These are phyloP conservation scores for Coccyzus lansbergi DNA, from an alignment of 2,797 vertebrate species.

Conservation along the genomic window DNA sequence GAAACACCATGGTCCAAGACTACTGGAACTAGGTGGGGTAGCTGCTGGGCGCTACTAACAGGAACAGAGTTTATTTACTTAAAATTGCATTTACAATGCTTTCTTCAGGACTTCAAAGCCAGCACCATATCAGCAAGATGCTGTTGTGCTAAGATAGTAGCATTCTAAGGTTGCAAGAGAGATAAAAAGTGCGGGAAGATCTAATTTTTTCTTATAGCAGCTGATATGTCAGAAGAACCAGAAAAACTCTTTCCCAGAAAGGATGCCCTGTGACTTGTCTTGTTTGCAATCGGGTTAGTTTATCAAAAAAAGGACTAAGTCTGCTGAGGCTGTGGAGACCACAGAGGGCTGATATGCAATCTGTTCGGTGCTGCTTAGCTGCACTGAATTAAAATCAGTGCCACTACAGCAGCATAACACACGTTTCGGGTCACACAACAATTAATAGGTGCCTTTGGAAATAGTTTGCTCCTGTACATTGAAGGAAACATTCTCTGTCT, in stretches of 20 bases:
- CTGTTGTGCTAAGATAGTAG: neutral
- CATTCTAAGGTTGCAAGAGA: neutral
- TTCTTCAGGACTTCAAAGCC: neutral
- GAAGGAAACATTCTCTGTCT: neutral
- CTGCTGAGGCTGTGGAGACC: neutral
- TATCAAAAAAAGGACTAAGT: neutral
- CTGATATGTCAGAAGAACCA: neutral
- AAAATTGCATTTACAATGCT: neutral
- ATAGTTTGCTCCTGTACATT: neutral
- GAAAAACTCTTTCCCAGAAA: neutral
- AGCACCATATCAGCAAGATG: neutral
- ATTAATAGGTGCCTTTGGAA: neutral
- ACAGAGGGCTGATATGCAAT: accelerated
- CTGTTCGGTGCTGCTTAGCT: neutral
- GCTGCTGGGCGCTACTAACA: neutral
- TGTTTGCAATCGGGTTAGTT: neutral
- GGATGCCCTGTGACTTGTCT: neutral
- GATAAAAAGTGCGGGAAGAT: neutral
- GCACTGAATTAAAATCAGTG: neutral
- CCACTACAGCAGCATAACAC: neutral
- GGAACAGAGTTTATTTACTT: neutral
- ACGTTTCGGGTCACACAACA: neutral
- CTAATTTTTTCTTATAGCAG: neutral
- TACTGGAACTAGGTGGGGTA: neutral
- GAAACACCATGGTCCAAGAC: accelerated